phyloP scores from a whole-genome alignment of 2,113 vertebrate species.

The Albula glossodonta region DNA sequence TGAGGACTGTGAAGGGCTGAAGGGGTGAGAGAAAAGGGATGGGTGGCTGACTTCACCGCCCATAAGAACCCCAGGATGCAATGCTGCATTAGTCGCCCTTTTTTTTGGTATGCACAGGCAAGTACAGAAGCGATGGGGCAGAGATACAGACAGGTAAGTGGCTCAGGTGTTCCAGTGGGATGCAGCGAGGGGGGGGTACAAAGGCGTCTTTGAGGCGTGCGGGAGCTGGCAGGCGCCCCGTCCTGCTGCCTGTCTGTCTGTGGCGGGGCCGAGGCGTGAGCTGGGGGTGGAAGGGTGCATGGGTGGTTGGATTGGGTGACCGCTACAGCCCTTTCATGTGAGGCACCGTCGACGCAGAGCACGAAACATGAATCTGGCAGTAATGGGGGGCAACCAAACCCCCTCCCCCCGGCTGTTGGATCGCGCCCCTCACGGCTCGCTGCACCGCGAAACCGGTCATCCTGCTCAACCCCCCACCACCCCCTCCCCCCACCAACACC shows the following conservation, averaged over 20 bases:
- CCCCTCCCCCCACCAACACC: no score
- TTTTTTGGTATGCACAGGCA: constrained; percentile 25
- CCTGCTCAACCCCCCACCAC: not conserved
- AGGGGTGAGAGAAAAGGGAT: no score
- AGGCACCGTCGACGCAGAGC: constrained; percentile 45
- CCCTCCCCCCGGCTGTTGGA: constrained; percentile 42
- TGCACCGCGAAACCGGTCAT: not conserved
- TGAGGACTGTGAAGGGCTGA: no score
- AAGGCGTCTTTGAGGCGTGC: constrained; percentile 69
- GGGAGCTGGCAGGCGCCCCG: constrained; percentile 65
- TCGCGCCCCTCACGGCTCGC: constrained; percentile 32
- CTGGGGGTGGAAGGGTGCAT: constrained; percentile 44
- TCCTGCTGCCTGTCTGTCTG: constrained; percentile 51
- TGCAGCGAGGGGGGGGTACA: constrained; percentile 51
- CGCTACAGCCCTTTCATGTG: constrained; percentile 63
- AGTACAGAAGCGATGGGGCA: not conserved
- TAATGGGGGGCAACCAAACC: constrained; percentile 63
- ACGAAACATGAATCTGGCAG: constrained; percentile 69
- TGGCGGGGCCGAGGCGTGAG: constrained; percentile 55
- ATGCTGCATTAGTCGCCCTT: not conserved
- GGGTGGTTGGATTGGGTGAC: constrained; percentile 66
- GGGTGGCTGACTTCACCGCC: no score
- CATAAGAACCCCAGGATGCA: no score
- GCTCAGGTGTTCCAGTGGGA: constrained; percentile 44
- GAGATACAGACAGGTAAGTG: not conserved